Percentiles rank a stretch among this genome's conserved stretches.
phyloP scores from a whole-genome alignment of 2,113 vertebrate species.

The Addax nasomaculatus region DNA sequence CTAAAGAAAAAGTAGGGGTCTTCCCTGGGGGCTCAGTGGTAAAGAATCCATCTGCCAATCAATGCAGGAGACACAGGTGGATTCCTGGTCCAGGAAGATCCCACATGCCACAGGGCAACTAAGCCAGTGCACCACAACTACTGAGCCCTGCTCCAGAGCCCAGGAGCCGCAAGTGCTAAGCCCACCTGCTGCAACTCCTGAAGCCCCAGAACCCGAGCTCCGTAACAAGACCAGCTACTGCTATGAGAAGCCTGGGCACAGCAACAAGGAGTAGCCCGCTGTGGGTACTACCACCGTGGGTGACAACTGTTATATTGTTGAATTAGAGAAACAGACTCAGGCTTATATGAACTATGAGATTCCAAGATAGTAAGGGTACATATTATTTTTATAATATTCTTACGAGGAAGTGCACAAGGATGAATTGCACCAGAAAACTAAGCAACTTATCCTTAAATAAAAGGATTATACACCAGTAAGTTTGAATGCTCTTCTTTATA shows the following conservation, averaged over 20 bases:
- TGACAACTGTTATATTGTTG: neutral
- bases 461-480: neutral
- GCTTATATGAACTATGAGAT: neutral
- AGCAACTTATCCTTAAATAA: neutral
- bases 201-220: neutral
- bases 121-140: neutral
- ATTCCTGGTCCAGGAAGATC: neutral
- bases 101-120: neutral
- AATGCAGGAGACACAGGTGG: neutral
- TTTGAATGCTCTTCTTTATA: neutral
- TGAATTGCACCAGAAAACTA: neutral
- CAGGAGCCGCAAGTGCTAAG: fast-evolving
- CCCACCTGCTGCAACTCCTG: neutral
- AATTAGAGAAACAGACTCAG: neutral
- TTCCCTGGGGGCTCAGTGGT: neutral
- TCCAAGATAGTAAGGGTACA: neutral
- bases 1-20: neutral
- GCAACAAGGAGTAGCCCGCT: neutral
- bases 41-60: neutral
- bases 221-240: fast-evolving
- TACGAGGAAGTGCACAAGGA: neutral
- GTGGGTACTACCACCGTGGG: neutral
- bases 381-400: neutral
- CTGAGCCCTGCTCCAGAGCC: neutral
- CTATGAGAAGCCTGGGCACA: neutral